A percentile compares a stretch with the other conserved stretches of the same genome.
phyloP scores from a whole-genome alignment of 2,888 invertebrate genomes.

The Cephus sareptanus region DNA sequence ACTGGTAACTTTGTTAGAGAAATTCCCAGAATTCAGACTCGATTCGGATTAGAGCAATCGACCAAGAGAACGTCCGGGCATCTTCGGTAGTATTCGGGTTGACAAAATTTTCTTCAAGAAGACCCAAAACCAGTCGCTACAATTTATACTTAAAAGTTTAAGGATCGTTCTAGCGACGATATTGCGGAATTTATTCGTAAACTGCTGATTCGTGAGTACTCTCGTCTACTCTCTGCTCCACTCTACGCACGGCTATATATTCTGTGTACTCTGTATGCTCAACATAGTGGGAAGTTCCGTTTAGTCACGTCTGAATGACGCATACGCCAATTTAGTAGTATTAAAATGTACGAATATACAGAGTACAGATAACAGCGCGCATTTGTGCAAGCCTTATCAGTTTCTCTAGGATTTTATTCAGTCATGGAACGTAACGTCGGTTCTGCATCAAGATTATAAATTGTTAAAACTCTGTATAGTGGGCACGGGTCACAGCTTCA shows the following conservation, averaged over 20 bases:
- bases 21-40: too few relatives aligned
- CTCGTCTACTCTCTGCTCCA: not conserved
- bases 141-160: not conserved
- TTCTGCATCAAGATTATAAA: not conserved
- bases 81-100: not conserved
- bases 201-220: not conserved
- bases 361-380: not conserved
- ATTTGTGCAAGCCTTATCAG: not conserved
- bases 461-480: not conserved
- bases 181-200: not conserved
- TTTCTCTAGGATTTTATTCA: not conserved
- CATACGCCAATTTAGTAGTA: conserved; percentile 41
- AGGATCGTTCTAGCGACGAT: not conserved
- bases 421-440: not conserved
- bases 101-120: not conserved
- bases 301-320: conserved; percentile 50
- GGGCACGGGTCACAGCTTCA: not conserved
- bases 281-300: conserved; percentile 41
- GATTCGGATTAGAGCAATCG: not conserved
- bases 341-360: not conserved
- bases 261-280: not conserved
- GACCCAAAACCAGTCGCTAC: not conserved
- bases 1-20: too few relatives aligned
- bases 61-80: not conserved
- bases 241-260: not conserved